phyloP scores from a whole-genome alignment of 2,888 invertebrate species.

The Apamea monoglypha region DNA sequence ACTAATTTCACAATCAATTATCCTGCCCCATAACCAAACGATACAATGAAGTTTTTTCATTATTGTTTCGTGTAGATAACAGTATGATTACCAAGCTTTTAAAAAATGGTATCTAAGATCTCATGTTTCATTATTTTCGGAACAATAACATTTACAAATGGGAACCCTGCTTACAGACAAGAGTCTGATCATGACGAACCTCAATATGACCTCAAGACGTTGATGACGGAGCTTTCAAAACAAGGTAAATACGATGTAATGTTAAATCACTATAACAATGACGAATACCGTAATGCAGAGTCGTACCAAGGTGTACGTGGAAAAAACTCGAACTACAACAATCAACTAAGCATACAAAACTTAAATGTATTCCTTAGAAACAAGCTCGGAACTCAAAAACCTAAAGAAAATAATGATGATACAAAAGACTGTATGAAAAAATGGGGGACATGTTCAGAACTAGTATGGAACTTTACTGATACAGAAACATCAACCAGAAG shows the following conservation, averaged over 20 bases:
- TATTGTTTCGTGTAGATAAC: conserved; percentile 19
- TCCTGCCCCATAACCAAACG: conserved; percentile 13
- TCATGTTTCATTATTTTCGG: conserved; percentile 42
- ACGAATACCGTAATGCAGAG: not conserved
- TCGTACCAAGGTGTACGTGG: not conserved
- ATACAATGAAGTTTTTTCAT: conserved; percentile 30
- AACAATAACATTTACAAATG: conserved; percentile 33
- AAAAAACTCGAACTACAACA: not conserved
- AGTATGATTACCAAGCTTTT: conserved; percentile 16
- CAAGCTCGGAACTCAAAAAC: not conserved
- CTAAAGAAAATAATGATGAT: not conserved
- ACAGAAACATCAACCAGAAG: not conserved
- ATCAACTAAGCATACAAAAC: conserved; percentile 11
- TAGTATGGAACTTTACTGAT: conserved; percentile 9
- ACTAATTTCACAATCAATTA: conserved; percentile 55
- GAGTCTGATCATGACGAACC: not conserved
- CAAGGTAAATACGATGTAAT: conserved; percentile 39
- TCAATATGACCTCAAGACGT: conserved; percentile 23
- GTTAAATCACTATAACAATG: conserved; percentile 1
- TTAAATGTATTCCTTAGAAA: conserved; percentile 32
- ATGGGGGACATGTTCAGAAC: conserved; percentile 8
- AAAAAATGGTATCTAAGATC: conserved; percentile 39
- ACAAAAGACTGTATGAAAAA: conserved; percentile 5
- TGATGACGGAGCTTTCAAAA: conserved; percentile 16
- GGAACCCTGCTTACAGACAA: conserved; percentile 13